These are phyloP conservation scores for Fragum sueziense DNA, from an alignment of 2,888 invertebrate genomes.

Conservation along the genomic window DNA sequence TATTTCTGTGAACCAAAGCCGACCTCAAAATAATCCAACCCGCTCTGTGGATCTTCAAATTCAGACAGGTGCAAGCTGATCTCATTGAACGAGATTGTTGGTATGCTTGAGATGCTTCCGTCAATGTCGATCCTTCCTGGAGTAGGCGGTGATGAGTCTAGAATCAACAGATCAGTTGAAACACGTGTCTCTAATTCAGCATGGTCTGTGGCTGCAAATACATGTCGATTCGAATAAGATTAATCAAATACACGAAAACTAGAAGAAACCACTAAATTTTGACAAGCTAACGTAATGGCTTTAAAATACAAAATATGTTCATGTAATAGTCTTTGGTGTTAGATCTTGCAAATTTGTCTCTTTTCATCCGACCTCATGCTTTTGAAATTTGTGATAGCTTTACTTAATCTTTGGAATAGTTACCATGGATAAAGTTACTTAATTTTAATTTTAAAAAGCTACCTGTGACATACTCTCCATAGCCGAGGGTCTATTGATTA, in stretches of 20 bases:
- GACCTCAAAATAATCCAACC: slow-evolving; percentile 34
- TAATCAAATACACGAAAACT: too few species aligned
- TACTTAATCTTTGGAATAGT: background rate
- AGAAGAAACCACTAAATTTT: too few species aligned
- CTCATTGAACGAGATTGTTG: background rate
- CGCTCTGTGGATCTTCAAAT: slow-evolving; percentile 26
- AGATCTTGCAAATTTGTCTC: background rate
- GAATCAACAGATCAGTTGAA: slow-evolving; percentile 48
- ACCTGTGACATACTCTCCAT: background rate
- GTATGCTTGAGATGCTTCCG: background rate
- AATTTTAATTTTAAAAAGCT: background rate
- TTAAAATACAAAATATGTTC: background rate
- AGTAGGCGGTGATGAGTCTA: slow-evolving; percentile 46
- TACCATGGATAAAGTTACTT: background rate
- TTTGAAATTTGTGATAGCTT: background rate
- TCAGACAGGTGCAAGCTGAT: slow-evolving; percentile 1
- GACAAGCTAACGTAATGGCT: too few species aligned
- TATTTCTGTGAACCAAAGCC: slow-evolving; percentile 25
- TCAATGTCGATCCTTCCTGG: slow-evolving; percentile 21
- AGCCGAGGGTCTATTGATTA: too few species aligned
- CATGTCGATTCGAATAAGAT: too few species aligned
- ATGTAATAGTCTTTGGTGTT: background rate
- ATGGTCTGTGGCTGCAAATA: slow-evolving; percentile 17
- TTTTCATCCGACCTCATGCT: background rate
- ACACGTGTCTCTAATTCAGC: slow-evolving; percentile 47